Evolutionary conservation across 2,888 invertebrate species (phyloP), one percentile per base, ranked within the genome.

Genomic region (Alcis repandata): DNA sequence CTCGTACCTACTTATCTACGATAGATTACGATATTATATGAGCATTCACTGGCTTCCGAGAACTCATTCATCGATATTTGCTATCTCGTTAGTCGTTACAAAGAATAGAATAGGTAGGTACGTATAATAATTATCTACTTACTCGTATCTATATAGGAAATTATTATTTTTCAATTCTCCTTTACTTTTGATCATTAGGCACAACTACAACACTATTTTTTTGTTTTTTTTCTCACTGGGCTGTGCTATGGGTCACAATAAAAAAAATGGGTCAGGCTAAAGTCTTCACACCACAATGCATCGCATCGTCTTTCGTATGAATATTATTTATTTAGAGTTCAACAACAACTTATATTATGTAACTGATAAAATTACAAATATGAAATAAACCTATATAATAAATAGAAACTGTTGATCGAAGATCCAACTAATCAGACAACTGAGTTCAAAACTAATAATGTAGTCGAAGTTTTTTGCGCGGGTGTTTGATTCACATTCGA

Each of bases 31-130:
- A 32, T 53, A 54, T 13, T 53, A 54, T 13, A 51, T n/a, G 45
- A 56, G 85, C 85, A 79, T 83, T 86, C 83, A 87, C 80, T 78
- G 82, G 80, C 79, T 91, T 91, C 90, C 80, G 65, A 86, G 91
- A 91, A 89, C 83, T 86, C 87, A 89, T 90, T 89, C 88, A 87
- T 79, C 75, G 75, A 82, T 85, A 85, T 84, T 73, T 77, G 70
- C 82, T 83, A 79, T 75, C 57, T 57, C 45, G 43, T 58, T 63
- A 58, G 52, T 57, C 45, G 43, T 58, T 63, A 58, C 63, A 58
- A 51, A 58, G 52, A 54, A 63, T 49, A 53, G 17, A 48, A 38
- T 45, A 45, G n/a, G 17, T 48, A 41, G 20, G 8, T 36, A 32
- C 8, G 1, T 22, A 36, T 15, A 38, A 22, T 36, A 15, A 10